A percentile compares a stretch with the other conserved stretches of the same genome.
Conservation (phyloP, 2,797 vertebrate species). For the Pantherophis vulpinus region DNA sequence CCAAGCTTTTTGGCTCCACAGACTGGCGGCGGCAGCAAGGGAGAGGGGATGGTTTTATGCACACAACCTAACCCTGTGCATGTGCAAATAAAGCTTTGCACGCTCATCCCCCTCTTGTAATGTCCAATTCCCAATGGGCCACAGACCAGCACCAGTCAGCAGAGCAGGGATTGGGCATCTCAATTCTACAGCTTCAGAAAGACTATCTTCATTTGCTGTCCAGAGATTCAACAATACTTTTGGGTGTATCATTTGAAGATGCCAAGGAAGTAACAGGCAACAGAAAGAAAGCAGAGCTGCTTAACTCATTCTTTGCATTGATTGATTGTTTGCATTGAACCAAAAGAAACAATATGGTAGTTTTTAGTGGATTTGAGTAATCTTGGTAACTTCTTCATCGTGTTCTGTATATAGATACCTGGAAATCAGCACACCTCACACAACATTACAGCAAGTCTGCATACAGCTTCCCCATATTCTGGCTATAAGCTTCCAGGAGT, state of each 20-base stretch:
- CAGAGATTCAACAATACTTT: too few relatives aligned
- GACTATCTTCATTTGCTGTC: too few relatives aligned
- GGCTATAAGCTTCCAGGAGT: neutral
- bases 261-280: too few relatives aligned
- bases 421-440: neutral
- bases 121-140: neutral
- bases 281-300: too few relatives aligned
- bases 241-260: too few relatives aligned
- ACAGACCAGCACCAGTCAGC: neutral
- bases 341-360: neutral
- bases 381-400: neutral
- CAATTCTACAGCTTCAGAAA: neutral
- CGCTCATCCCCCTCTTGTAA: rapidly evolving
- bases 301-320: too few relatives aligned
- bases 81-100: neutral
- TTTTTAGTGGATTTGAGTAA: neutral
- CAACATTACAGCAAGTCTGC: neutral
- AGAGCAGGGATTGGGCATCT: neutral
- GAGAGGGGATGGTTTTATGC: neutral
- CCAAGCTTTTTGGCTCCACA: neutral
- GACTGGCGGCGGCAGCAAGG: neutral
- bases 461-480: neutral
- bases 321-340: neutral
- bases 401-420: neutral
- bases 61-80: neutral